Conservation (phyloP, 2,113 vertebrate genomes). For the Zingel zingel region DNA sequence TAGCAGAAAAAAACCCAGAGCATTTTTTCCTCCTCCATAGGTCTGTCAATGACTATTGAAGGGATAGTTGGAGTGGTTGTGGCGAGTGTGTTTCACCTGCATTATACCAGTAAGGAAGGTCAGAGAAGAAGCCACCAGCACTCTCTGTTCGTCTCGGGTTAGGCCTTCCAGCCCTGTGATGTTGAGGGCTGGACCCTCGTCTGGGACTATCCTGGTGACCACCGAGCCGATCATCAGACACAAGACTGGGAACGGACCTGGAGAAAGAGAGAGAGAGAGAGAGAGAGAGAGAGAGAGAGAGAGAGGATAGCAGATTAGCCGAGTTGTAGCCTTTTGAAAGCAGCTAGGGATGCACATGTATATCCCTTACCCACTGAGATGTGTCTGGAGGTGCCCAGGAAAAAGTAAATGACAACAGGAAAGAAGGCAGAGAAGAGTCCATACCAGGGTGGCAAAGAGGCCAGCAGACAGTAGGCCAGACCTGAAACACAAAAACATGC, state of each 20-base stretch:
- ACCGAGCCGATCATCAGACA: slow-evolving; percentile 93
- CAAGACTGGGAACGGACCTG: slow-evolving; percentile 92
- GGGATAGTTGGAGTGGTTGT: not conserved
- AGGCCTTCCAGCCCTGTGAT: slow-evolving; percentile 78
- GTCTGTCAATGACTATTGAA: too few relatives aligned
- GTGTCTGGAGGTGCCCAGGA: slow-evolving; percentile 95
- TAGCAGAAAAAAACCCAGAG: too few relatives aligned
- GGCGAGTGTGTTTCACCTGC: slow-evolving; percentile 85
- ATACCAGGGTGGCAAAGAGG: slow-evolving; percentile 89
- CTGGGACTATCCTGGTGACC: slow-evolving; percentile 84
- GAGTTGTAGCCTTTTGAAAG: not conserved
- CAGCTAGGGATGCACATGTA: not conserved
- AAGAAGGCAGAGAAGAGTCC: slow-evolving; percentile 96
- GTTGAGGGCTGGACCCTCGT: slow-evolving; percentile 48
- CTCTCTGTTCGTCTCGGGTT: slow-evolving; percentile 77
- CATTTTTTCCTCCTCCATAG: too few relatives aligned
- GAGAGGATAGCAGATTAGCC: not conserved
- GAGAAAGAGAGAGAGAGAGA: too few relatives aligned
- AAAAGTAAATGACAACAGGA: slow-evolving; percentile 91
- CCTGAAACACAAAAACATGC: slow-evolving; percentile 79
- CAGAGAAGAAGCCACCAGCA: slow-evolving; percentile 90
- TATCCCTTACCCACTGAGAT: slow-evolving; percentile 92
- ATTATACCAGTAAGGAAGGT: slow-evolving; percentile 90
- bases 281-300: too few relatives aligned
- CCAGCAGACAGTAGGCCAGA: slow-evolving; percentile 93